phyloP scores from a whole-genome alignment of 1,140 invertebrate species.

The Drosophila ambigua region DNA sequence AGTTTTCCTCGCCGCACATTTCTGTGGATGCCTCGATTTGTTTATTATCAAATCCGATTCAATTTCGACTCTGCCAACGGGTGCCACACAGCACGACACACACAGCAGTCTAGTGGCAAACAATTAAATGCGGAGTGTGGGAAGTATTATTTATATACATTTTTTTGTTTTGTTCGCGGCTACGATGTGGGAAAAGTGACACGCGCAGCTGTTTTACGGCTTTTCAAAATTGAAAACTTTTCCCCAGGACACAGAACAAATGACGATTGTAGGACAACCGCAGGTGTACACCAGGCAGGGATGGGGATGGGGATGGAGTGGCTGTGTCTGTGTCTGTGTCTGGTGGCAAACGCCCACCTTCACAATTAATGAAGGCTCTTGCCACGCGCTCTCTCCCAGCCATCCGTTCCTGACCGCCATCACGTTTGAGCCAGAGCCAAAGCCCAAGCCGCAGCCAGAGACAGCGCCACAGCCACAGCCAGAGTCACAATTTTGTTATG shows the following conservation, averaged over 20 bases:
- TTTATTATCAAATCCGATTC: slow-evolving; percentile 36
- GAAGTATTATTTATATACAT: slow-evolving; percentile 41
- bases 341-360: slow-evolving; percentile 36
- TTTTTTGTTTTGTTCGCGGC: neutral
- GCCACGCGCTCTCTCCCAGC: slow-evolving; percentile 36
- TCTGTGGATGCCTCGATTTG: slow-evolving; percentile 24
- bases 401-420: slow-evolving; percentile 38
- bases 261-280: slow-evolving; percentile 13
- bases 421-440: slow-evolving; percentile 28
- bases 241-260: slow-evolving; percentile 11
- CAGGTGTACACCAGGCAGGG: neutral
- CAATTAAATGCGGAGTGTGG: slow-evolving; percentile 24
- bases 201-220: slow-evolving; percentile 37
- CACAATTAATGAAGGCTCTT: slow-evolving; percentile 60
- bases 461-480: slow-evolving; percentile 32
- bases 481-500: slow-evolving; percentile 54
- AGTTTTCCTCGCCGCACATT: slow-evolving; percentile 25
- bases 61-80: slow-evolving; percentile 1
- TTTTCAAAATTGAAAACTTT: slow-evolving; percentile 45
- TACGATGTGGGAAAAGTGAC: slow-evolving; percentile 14
- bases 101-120: slow-evolving; percentile 20
- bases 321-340: too few species aligned
- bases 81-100: neutral
- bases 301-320: too few species aligned
- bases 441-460: too few species aligned